These are phyloP conservation scores for Aythya fuligula DNA, from an alignment of 2,797 vertebrate genomes.

Conservation along the genomic window DNA sequence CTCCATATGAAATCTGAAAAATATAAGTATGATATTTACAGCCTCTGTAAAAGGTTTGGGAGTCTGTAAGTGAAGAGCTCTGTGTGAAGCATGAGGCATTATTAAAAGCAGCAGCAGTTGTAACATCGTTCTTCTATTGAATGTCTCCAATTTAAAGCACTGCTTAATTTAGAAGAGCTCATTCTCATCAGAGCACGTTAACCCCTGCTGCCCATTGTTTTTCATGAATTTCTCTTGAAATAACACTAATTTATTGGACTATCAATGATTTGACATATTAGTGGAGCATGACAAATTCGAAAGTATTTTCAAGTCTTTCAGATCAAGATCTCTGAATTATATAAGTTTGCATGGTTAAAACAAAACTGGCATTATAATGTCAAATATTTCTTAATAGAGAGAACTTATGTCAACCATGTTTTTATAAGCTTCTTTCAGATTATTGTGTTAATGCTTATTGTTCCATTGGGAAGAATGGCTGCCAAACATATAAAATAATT, in stretches of 20 bases:
- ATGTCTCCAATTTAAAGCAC: background rate
- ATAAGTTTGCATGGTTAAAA: background rate
- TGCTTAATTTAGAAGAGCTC: background rate
- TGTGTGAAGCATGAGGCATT: background rate
- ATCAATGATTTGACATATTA: conserved; percentile 29
- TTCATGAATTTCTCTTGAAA: conserved; percentile 8
- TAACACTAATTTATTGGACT: conserved; percentile 22
- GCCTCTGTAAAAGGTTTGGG: background rate
- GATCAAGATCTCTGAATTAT: background rate
- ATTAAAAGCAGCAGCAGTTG: background rate
- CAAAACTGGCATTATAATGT: background rate
- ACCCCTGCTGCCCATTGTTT: background rate
- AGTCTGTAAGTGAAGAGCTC: background rate
- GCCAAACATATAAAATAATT: conserved; percentile 67
- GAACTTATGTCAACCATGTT: conserved; percentile 57
- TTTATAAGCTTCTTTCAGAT: conserved; percentile 68
- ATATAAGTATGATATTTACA: background rate
- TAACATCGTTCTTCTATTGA: background rate
- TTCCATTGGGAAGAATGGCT: conserved; percentile 62
- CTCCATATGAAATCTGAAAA: background rate
- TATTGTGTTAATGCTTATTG: conserved; percentile 55
- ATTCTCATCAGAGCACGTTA: background rate
- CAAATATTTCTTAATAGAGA: conserved; percentile 23
- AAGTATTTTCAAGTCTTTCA: conserved; percentile 40
- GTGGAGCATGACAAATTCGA: background rate